Evolutionary conservation across 30 jellyfish, hydroid and myxozoan genomes (phyloP).

Genomic region (Aurelia aurita complex sp. Pacific): DNA sequence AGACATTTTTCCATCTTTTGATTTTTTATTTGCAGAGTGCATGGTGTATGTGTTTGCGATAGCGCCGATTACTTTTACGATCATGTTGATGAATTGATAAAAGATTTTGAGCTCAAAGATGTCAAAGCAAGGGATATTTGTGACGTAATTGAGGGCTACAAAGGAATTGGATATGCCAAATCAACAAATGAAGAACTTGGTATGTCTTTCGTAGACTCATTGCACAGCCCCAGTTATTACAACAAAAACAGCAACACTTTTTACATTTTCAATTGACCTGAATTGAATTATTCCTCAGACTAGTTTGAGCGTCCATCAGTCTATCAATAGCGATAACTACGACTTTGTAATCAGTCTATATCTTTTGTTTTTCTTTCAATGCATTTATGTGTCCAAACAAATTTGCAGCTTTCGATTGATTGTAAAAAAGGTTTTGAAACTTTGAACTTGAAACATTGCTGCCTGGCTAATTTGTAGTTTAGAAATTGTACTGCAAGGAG

Average conservation of each 20-base stretch:
- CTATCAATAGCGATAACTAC: neutral
- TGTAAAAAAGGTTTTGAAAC: too few relatives aligned
- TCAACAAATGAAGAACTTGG: slow-evolving; percentile 88
- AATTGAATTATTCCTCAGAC: neutral
- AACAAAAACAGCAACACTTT: too few relatives aligned
- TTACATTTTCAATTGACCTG: too few relatives aligned
- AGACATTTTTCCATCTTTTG: too few relatives aligned
- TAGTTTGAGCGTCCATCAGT: neutral
- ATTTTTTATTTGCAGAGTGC: slow-evolving; percentile 69
- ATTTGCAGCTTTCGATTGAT: too few relatives aligned
- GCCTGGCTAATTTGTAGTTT: too few relatives aligned
- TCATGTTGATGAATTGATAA: slow-evolving; percentile 49
- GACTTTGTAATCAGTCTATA: neutral
- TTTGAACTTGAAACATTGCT: too few relatives aligned
- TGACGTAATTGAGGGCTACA: slow-evolving; percentile 77
- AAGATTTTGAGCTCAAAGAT: slow-evolving; percentile 39
- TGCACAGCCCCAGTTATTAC: too few relatives aligned
- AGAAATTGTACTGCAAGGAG: too few relatives aligned
- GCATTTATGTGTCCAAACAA: neutral
- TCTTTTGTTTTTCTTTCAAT: neutral
- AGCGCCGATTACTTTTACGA: slow-evolving; percentile 70
- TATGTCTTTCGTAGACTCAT: neutral
- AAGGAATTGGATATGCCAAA: slow-evolving; percentile 76
- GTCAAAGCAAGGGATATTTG: slow-evolving; percentile 69
- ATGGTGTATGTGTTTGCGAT: slow-evolving; percentile 82